These are phyloP conservation scores for Oscheius onirici DNA, from an alignment of 2,888 invertebrate species.

Conservation along the genomic window DNA sequence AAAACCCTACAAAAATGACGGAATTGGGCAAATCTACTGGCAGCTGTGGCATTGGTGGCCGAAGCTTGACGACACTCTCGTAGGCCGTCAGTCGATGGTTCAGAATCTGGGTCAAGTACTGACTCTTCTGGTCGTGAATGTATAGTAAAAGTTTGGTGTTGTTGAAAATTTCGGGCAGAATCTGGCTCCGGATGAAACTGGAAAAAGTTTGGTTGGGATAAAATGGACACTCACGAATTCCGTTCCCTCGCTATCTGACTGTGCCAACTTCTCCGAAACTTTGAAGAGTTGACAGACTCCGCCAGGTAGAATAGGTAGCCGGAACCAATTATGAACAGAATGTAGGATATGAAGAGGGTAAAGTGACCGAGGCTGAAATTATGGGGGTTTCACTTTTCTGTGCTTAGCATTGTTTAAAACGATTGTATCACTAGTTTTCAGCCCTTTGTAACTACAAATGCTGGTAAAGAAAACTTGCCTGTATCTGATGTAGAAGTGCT, in stretches of 20 bases:
- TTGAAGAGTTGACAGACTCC: slow-evolving; percentile 33
- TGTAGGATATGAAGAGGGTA: slow-evolving; percentile 43
- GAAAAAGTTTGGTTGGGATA: neutral
- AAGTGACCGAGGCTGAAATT: slow-evolving; percentile 41
- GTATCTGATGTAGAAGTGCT: slow-evolving; percentile 44
- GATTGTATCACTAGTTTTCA: no score
- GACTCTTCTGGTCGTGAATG: slow-evolving; percentile 50
- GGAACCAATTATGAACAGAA: slow-evolving; percentile 38
- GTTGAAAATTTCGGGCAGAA: slow-evolving; percentile 63
- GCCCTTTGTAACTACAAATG: no score
- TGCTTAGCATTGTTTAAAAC: no score
- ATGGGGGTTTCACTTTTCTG: no score
- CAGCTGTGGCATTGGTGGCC: slow-evolving; percentile 42
- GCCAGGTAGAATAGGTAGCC: slow-evolving; percentile 42
- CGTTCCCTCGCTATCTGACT: slow-evolving; percentile 22
- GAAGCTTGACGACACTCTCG: slow-evolving; percentile 42
- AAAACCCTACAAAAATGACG: slow-evolving; percentile 42
- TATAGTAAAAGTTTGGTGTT: slow-evolving; percentile 53
- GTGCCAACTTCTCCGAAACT: slow-evolving; percentile 4
- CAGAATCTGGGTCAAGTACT: slow-evolving; percentile 41
- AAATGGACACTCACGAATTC: slow-evolving; percentile 3
- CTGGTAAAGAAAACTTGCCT: slow-evolving; percentile 26
- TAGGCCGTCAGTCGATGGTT: slow-evolving; percentile 41
- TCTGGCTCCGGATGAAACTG: slow-evolving; percentile 41
- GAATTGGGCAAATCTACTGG: slow-evolving; percentile 43